These are phyloP conservation scores for Zhengitettix transpicula DNA, from an alignment of 2,888 invertebrate species.

Conservation along the genomic window DNA sequence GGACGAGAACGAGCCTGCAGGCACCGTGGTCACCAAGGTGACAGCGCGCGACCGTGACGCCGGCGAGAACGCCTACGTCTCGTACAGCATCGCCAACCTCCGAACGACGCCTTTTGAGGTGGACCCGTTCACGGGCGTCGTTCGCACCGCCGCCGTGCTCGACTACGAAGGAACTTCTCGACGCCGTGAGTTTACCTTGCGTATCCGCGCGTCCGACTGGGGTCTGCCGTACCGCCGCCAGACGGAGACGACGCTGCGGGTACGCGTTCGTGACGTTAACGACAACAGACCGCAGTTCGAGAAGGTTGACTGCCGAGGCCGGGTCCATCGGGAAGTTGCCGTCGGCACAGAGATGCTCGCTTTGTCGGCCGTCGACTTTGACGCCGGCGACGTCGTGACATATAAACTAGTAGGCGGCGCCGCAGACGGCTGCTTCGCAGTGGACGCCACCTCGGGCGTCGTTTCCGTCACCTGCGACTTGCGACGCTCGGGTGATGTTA, in stretches of 20 bases:
- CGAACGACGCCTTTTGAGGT: conserved; percentile 86
- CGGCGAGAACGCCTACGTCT: conserved; percentile 89
- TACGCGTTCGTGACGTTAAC: conserved; percentile 72
- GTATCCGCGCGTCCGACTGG: conserved; percentile 88
- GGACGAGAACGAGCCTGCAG: conserved; percentile 76
- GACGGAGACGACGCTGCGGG: conserved; percentile 69
- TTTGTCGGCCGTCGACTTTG: conserved; percentile 85
- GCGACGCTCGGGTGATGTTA: conserved; percentile 41
- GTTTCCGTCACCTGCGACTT: conserved; percentile 72
- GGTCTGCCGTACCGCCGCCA: conserved; percentile 82
- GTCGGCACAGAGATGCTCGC: conserved; percentile 71
- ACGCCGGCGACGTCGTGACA: conserved; percentile 73
- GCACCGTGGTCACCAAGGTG: conserved; percentile 68
- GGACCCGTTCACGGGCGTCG: conserved; percentile 80
- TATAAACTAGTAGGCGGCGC: conserved; percentile 80
- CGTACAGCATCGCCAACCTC: conserved; percentile 81
- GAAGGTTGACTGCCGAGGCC: conserved; percentile 68
- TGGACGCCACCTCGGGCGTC: conserved; percentile 67
- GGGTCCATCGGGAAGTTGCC: conserved; percentile 55
- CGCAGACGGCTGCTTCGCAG: conserved; percentile 74
- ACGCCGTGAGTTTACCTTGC: conserved; percentile 30
- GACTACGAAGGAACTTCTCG: conserved; percentile 51
- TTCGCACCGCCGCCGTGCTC: conserved; percentile 66
- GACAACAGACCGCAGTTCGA: conserved; percentile 89
- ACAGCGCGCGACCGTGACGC: conserved; percentile 77